A percentile compares a stretch with the other conserved stretches of the same genome.
Conservation (phyloP, 2,797 vertebrate genomes). For the Adrianichthys oophorus region DNA sequence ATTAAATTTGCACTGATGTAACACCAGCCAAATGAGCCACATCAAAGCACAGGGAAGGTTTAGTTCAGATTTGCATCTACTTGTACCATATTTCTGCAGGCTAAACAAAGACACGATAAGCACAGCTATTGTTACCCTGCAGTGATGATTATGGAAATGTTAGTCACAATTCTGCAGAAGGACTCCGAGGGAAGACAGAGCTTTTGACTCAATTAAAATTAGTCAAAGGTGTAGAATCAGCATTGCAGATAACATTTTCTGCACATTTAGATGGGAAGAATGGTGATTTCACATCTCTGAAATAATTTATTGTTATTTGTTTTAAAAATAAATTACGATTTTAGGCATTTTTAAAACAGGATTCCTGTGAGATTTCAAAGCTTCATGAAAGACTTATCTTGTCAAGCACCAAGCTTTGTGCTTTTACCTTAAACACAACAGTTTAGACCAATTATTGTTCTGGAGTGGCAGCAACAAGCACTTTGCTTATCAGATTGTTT, state of each 20-base stretch:
- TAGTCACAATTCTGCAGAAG: slow-evolving; percentile 9
- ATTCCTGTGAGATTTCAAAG: not conserved
- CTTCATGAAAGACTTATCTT: not conserved
- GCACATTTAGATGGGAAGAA: no score
- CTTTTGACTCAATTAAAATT: slow-evolving; percentile 1
- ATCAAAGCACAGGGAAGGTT: slow-evolving; percentile 12
- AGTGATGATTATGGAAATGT: slow-evolving; percentile 32
- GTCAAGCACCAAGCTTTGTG: not conserved
- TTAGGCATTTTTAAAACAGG: no score
- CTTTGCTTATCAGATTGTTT: not conserved
- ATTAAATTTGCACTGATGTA: slow-evolving; percentile 9
- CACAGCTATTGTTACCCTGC: slow-evolving; percentile 15
- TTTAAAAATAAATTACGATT: no score
- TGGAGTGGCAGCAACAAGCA: not conserved
- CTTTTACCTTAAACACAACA: not conserved
- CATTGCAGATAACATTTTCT: slow-evolving; percentile 1
- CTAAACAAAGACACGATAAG: slow-evolving; percentile 13
- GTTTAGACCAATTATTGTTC: not conserved
- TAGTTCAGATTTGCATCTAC: slow-evolving; percentile 3
- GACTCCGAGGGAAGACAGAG: not conserved
- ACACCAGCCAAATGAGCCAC: slow-evolving; percentile 11
- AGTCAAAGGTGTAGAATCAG: not conserved
- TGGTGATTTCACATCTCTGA: no score
- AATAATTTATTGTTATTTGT: no score
- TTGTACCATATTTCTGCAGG: slow-evolving; percentile 9